Conservation (phyloP, 2,888 invertebrate genomes). For the Empis livida region DNA sequence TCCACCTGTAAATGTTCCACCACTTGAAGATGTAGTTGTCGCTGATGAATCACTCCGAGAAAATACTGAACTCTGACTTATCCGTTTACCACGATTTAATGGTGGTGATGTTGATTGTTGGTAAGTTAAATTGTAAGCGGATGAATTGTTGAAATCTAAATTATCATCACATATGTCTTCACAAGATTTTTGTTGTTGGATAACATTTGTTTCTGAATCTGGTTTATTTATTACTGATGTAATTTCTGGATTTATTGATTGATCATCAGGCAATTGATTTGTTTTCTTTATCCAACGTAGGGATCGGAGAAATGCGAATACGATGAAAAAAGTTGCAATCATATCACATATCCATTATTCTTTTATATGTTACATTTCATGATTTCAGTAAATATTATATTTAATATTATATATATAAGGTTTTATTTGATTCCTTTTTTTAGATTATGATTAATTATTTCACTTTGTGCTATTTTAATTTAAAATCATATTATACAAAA, state of each 20-base stretch:
- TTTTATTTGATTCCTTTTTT: slow-evolving; percentile 1
- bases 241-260: slow-evolving; percentile 8
- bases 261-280: background rate
- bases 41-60: slow-evolving; percentile 36
- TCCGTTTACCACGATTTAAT: slow-evolving; percentile 24
- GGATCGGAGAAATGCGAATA: slow-evolving; percentile 35
- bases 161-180: slow-evolving; percentile 4
- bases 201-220: slow-evolving; percentile 2
- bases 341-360: slow-evolving; percentile 18
- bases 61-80: slow-evolving; percentile 20
- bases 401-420: slow-evolving; percentile 7
- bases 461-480: too few species aligned
- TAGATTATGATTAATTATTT: slow-evolving; percentile 1
- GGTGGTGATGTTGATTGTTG: slow-evolving; percentile 13
- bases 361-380: background rate
- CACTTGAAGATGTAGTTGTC: slow-evolving; percentile 32
- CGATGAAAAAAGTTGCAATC: slow-evolving; percentile 36
- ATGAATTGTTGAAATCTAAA: background rate
- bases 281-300: slow-evolving; percentile 27
- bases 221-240: background rate
- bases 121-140: slow-evolving; percentile 6
- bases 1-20: slow-evolving; percentile 29
- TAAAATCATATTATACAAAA: too few species aligned
- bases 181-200: slow-evolving; percentile 3
- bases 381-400: slow-evolving; percentile 6